Conservation (phyloP, 1,140 invertebrate genomes). For the Littorina saxatilis region DNA sequence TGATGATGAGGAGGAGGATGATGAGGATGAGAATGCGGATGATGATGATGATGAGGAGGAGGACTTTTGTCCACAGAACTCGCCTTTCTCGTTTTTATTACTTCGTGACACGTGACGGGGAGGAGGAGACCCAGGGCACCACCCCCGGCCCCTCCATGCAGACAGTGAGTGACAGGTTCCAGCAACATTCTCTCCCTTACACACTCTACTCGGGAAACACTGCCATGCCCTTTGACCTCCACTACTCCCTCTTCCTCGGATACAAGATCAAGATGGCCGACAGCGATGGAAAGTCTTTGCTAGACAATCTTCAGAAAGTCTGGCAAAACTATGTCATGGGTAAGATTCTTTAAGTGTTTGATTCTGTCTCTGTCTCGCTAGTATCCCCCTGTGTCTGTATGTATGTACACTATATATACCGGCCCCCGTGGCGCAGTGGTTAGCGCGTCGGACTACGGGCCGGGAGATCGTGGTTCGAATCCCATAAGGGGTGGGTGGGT, state of each 20-base stretch:
- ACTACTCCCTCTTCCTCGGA: neutral
- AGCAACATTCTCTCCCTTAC: neutral
- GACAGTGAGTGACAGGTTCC: neutral
- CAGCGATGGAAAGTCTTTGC: neutral
- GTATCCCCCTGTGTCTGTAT: no score
- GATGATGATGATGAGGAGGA: no score
- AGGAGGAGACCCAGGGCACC: neutral
- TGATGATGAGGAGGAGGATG: no score
- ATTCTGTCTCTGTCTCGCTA: no score
- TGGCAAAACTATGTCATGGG: neutral
- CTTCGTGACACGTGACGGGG: neutral
- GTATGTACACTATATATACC: no score
- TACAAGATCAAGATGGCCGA: conserved; percentile 14
- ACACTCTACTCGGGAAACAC: neutral
- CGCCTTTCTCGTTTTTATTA: neutral
- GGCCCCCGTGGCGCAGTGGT: no score
- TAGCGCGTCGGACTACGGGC: no score
- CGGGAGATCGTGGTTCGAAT: no score
- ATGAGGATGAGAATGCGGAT: no score
- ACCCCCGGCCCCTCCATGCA: neutral
- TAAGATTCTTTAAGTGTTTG: no score
- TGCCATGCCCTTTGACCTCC: conserved; percentile 14
- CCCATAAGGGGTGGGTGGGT: no score
- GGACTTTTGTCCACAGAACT: no score
- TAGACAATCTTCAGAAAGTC: neutral